Percentiles rank a stretch among this genome's conserved stretches.
Evolutionary conservation across 1,140 invertebrate genomes (phyloP).

Genomic region (Drosophila leontia): DNA sequence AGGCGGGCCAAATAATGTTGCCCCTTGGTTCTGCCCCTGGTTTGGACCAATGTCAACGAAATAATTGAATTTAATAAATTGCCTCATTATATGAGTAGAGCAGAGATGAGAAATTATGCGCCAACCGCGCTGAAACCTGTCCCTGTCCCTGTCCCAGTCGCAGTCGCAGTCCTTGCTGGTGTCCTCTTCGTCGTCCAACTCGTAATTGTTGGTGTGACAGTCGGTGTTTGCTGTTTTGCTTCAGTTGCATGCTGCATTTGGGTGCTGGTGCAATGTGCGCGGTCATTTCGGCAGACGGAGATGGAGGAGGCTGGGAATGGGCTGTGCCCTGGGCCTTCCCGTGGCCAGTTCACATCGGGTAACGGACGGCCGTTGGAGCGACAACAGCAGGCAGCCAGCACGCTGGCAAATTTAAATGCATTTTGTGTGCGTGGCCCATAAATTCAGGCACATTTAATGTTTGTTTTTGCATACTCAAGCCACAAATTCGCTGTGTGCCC

Average conservation of each 20-base stretch:
- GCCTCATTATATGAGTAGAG: constrained; percentile 74
- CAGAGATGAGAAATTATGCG: constrained; percentile 77
- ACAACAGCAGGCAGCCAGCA: constrained; percentile 39
- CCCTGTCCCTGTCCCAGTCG: not conserved
- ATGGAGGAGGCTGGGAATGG: not conserved
- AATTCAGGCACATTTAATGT: constrained; percentile 76
- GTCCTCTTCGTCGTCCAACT: constrained; percentile 20
- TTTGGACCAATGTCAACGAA: constrained; percentile 65
- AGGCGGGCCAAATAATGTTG: not conserved
- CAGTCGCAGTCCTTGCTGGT: constrained; percentile 8
- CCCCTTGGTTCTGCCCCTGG: constrained; percentile 8
- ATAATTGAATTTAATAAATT: constrained; percentile 83
- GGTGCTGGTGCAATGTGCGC: constrained; percentile 52
- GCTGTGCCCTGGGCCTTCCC: not conserved
- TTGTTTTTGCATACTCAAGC: constrained; percentile 63
- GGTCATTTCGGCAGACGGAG: constrained; percentile 56
- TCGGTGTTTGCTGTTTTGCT: constrained; percentile 29
- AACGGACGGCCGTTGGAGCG: constrained; percentile 27
- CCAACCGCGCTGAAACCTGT: constrained; percentile 33
- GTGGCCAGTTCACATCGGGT: not conserved
- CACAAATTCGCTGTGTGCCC: constrained; percentile 53
- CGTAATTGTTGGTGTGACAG: constrained; percentile 28
- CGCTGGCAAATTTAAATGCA: constrained; percentile 73
- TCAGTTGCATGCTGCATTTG: constrained; percentile 56
- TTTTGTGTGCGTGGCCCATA: constrained; percentile 70